Evolutionary conservation across 2,113 vertebrate genomes (phyloP).

Genomic region (Hemichromis elongatus): DNA sequence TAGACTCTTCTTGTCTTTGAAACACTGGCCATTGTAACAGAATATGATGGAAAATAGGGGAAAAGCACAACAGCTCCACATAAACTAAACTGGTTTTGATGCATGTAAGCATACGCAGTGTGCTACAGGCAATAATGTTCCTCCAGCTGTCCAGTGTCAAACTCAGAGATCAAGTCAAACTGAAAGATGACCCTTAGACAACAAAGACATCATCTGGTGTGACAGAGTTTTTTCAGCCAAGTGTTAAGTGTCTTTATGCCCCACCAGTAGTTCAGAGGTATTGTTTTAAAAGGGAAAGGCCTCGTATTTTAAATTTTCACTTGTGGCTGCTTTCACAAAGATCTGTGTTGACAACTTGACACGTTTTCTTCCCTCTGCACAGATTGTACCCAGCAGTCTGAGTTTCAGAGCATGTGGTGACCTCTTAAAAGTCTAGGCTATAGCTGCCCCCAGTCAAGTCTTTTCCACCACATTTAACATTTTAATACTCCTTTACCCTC

Average conservation of each 20-base stretch:
- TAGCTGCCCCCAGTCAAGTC: not conserved
- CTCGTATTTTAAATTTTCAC: not conserved
- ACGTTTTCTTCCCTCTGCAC: not conserved
- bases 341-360: not conserved
- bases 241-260: not conserved
- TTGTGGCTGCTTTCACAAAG: not conserved
- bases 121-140: no score
- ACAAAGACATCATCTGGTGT: not conserved
- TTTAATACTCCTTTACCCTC: slow-evolving; percentile 6
- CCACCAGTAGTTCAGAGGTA: not conserved
- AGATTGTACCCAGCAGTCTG: not conserved
- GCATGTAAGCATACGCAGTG: not conserved
- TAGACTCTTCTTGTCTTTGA: not conserved
- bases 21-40: not conserved
- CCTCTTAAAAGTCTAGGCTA: not conserved
- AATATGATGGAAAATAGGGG: not conserved
- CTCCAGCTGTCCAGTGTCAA: not conserved
- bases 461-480: not conserved
- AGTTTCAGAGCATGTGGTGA: not conserved
- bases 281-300: not conserved
- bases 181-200: not conserved
- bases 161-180: not conserved
- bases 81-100: not conserved
- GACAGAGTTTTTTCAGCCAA: not conserved
- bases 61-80: not conserved